These are phyloP conservation scores for Pachyseris speciosa DNA, from an alignment of 64 coral and sea anemone genomes.

Conservation along the genomic window DNA sequence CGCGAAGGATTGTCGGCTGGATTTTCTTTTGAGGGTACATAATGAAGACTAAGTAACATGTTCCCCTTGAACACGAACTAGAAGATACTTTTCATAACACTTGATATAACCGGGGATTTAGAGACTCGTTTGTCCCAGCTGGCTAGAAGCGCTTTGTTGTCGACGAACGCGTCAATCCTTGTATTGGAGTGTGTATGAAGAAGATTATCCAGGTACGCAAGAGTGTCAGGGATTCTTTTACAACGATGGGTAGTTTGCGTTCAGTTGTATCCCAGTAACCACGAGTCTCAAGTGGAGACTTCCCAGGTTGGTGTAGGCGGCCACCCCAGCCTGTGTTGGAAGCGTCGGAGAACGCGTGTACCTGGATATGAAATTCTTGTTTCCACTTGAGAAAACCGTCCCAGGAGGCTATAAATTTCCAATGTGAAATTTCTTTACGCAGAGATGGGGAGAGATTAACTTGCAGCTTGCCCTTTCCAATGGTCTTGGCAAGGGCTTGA, in stretches of 20 bases:
- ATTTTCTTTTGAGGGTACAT: too few relatives aligned
- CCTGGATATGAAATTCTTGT: background rate
- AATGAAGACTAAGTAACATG: too few relatives aligned
- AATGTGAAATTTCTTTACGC: background rate
- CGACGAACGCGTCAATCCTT: too few relatives aligned
- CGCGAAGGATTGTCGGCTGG: too few relatives aligned
- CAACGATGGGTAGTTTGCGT: background rate
- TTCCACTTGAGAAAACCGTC: background rate
- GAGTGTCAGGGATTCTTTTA: background rate
- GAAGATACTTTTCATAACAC: too few relatives aligned
- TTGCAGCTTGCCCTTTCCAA: background rate
- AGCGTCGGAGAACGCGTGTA: too few relatives aligned
- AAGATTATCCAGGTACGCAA: background rate
- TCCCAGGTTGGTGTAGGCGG: too few relatives aligned
- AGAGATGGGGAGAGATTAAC: background rate
- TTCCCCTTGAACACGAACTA: too few relatives aligned
- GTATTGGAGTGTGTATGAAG: too few relatives aligned
- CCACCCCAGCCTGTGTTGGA: slow-evolving; percentile 1
- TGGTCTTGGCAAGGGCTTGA: background rate
- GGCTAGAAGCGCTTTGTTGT: too few relatives aligned
- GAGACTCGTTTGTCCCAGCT: too few relatives aligned
- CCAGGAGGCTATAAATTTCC: background rate
- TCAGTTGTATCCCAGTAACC: slow-evolving; percentile 20
- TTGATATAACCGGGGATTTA: too few relatives aligned
- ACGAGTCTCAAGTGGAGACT: background rate